These are phyloP conservation scores for Pimephales promelas DNA, from an alignment of 2,113 vertebrate species.

Conservation along the genomic window DNA sequence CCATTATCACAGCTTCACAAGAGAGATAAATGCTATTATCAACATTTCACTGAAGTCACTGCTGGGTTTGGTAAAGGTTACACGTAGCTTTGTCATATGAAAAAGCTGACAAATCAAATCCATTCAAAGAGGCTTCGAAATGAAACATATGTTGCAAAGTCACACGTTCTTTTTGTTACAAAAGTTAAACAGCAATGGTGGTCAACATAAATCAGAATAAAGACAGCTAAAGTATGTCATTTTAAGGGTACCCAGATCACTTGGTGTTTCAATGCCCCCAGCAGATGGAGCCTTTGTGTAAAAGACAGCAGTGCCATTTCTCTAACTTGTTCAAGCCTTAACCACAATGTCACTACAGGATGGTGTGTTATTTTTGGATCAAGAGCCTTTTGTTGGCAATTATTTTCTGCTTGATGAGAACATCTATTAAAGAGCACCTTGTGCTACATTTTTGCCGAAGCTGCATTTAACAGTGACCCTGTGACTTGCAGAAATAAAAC, in stretches of 20 bases:
- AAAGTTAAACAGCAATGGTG: neutral
- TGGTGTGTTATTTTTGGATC: conserved; percentile 38
- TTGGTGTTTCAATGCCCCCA: neutral
- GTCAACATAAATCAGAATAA: neutral
- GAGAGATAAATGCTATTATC: conserved; percentile 39
- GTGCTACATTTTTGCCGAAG: neutral
- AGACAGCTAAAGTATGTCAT: neutral
- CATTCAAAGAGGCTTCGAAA: neutral
- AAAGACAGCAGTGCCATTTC: conserved; percentile 27
- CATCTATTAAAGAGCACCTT: conserved; percentile 17
- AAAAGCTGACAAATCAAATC: conserved; percentile 20
- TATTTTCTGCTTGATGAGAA: conserved; percentile 31
- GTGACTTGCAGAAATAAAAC: conserved; percentile 16
- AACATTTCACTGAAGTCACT: conserved; percentile 14
- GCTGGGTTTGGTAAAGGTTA: neutral
- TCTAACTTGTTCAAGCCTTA: conserved; percentile 28
- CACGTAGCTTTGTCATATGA: neutral
- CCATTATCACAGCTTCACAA: conserved; percentile 32
- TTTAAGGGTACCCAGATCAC: neutral
- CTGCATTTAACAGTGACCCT: neutral
- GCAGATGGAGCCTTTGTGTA: conserved; percentile 40
- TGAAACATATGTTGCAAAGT: neutral
- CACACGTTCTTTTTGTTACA: neutral
- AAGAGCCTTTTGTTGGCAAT: conserved; percentile 9
- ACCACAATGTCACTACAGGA: conserved; percentile 20